These are phyloP conservation scores for Amphimallon solstitiale DNA, from an alignment of 2,888 invertebrate genomes.

Conservation along the genomic window DNA sequence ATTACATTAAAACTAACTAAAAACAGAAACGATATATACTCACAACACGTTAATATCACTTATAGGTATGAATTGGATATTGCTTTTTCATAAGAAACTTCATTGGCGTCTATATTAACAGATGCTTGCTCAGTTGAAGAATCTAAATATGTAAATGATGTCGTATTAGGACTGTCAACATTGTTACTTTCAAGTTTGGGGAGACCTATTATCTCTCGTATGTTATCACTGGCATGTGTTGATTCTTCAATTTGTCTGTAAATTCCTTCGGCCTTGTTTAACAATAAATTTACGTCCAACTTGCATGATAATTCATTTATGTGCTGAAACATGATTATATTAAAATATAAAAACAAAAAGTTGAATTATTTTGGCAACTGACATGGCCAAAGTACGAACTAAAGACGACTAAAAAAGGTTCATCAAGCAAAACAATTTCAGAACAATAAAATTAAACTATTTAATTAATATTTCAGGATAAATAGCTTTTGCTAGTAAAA, in stretches of 20 bases:
- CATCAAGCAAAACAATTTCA: no score
- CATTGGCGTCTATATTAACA: conserved; percentile 55
- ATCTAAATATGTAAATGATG: conserved; percentile 38
- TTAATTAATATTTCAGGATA: no score
- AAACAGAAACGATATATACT: not conserved
- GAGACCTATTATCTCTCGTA: conserved; percentile 78
- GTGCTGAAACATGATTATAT: conserved; percentile 72
- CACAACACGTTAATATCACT: conserved; percentile 36
- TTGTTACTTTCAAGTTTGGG: conserved; percentile 46
- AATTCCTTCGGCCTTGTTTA: conserved; percentile 92
- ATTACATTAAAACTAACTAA: not conserved
- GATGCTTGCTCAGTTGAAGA: conserved; percentile 31
- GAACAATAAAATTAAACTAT: no score
- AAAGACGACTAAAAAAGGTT: no score
- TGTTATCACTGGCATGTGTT: conserved; percentile 75
- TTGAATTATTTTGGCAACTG: no score
- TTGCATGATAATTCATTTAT: conserved; percentile 93
- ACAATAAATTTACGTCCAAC: conserved; percentile 82
- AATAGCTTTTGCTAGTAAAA: no score
- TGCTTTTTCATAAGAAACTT: conserved; percentile 59
- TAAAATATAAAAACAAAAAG: not conserved
- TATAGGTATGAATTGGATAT: conserved; percentile 58
- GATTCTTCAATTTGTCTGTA: conserved; percentile 85
- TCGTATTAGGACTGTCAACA: conserved; percentile 36
- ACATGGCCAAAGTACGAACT: no score